Conservation (phyloP, 2,797 vertebrate genomes). For the Falco biarmicus region DNA sequence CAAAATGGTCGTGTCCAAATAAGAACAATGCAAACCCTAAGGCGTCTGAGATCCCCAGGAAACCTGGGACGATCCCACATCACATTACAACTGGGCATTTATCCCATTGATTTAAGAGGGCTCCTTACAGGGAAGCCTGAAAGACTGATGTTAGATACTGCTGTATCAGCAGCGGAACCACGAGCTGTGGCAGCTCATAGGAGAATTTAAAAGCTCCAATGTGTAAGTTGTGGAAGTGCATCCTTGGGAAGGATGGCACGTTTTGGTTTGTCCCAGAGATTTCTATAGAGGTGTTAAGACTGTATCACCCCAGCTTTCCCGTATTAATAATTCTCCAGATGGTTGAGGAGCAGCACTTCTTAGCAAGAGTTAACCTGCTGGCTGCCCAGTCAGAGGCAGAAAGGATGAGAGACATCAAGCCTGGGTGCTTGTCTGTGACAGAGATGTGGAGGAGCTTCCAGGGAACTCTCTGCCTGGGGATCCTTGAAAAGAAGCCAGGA, state of each 20-base stretch:
- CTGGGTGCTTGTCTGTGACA: neutral
- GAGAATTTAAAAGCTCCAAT: neutral
- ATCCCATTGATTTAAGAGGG: neutral
- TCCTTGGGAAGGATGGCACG: neutral
- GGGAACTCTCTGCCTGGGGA: neutral
- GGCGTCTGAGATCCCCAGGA: neutral
- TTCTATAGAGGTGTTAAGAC: neutral
- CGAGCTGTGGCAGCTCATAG: neutral
- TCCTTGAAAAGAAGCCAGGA: neutral
- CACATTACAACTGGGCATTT: neutral
- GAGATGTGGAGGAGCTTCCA: neutral
- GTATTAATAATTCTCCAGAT: neutral
- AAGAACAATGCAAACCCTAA: neutral
- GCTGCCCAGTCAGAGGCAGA: neutral
- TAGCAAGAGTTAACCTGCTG: neutral
- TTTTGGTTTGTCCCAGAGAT: neutral
- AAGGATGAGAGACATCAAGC: neutral
- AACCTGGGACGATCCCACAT: neutral
- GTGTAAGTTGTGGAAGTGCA: neutral
- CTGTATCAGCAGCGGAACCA: accelerated
- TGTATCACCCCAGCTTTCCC: neutral
- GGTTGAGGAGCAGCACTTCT: neutral
- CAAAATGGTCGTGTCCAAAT: neutral
- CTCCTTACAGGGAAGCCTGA: neutral
- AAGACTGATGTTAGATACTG: neutral